Conservation (phyloP, 2,888 invertebrate species). For the Eupithecia tripunctaria region DNA sequence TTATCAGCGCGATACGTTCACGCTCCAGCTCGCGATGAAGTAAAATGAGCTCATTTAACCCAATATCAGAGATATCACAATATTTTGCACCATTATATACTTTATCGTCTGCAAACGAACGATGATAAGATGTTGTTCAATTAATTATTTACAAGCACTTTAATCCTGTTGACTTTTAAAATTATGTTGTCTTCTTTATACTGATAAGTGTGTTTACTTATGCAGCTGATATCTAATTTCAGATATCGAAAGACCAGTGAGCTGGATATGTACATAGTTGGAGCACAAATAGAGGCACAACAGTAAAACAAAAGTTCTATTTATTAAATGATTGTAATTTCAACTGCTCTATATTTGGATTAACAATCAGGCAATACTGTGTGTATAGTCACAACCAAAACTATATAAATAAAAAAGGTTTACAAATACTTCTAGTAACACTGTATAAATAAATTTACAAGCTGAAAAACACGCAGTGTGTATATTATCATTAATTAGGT, state of each 20-base stretch:
- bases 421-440: slow-evolving; percentile 49
- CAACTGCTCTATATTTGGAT: slow-evolving; percentile 60
- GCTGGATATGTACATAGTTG: neutral
- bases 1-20: slow-evolving; percentile 11
- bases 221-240: neutral
- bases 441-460: slow-evolving; percentile 45
- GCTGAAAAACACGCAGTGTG: slow-evolving; percentile 51
- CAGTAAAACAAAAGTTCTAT: slow-evolving; percentile 21
- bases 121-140: neutral
- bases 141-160: neutral
- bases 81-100: neutral
- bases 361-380: slow-evolving; percentile 68
- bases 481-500: slow-evolving; percentile 38
- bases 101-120: neutral
- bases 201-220: neutral
- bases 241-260: neutral
- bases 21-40: slow-evolving; percentile 3
- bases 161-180: neutral
- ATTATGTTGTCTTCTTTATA: neutral
- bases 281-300: neutral
- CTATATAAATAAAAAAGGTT: slow-evolving; percentile 43
- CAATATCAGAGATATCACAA: neutral
- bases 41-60: slow-evolving; percentile 15
- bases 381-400: slow-evolving; percentile 70
- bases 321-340: slow-evolving; percentile 40